These are phyloP conservation scores for Cyclopterus lumpus DNA, from an alignment of 2,797 vertebrate genomes.

Conservation along the genomic window DNA sequence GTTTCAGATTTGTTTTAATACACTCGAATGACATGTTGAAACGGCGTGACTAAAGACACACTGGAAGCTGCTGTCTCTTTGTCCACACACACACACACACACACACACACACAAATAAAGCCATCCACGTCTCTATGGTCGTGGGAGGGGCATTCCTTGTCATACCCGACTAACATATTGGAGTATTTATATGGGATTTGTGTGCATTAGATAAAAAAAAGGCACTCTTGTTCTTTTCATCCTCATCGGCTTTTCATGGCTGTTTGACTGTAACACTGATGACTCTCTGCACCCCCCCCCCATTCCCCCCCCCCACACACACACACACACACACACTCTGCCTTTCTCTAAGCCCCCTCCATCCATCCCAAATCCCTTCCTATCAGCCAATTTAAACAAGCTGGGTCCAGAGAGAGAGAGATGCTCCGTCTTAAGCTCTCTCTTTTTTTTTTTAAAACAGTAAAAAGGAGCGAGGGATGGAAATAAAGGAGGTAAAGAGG, in stretches of 20 bases:
- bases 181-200: constrained; percentile 88
- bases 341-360: constrained; percentile 81
- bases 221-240: constrained; percentile 86
- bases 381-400: constrained; percentile 87
- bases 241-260: constrained; percentile 84
- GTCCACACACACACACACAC: constrained; percentile 42
- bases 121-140: constrained; percentile 65
- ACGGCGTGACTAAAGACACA: constrained; percentile 69
- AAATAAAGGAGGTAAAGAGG: constrained; percentile 74
- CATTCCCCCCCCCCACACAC: constrained; percentile 64
- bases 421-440: constrained; percentile 86
- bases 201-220: constrained; percentile 86
- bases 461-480: constrained; percentile 67
- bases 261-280: constrained; percentile 87
- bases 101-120: constrained; percentile 58
- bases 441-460: constrained; percentile 84
- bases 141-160: constrained; percentile 67
- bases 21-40: constrained; percentile 63
- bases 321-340: too few relatives aligned
- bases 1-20: constrained; percentile 63
- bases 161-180: constrained; percentile 80
- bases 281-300: constrained; percentile 75
- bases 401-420: constrained; percentile 79
- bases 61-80: constrained; percentile 50
- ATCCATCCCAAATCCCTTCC: constrained; percentile 87